These are phyloP conservation scores for Megaceryle alcyon DNA, from an alignment of 2,797 vertebrate genomes.

Conservation along the genomic window DNA sequence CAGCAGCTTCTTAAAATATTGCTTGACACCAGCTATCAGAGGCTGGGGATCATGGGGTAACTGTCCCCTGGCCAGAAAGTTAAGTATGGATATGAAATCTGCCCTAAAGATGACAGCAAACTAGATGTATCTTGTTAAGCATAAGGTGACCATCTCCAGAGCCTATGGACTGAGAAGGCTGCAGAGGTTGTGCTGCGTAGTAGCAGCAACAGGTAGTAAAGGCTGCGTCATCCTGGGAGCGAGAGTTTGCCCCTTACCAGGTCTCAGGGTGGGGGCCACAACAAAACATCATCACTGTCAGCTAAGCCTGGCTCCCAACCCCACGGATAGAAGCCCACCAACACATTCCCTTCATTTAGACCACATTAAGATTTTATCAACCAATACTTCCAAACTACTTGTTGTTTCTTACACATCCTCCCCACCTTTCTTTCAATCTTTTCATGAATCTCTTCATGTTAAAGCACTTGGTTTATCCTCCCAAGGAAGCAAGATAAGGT, in stretches of 20 bases:
- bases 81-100: background rate
- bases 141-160: background rate
- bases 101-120: background rate
- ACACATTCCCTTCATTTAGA: background rate
- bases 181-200: background rate
- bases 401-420: background rate
- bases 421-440: background rate
- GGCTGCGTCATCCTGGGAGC: accelerated
- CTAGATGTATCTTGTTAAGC: background rate
- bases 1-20: background rate
- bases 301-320: background rate
- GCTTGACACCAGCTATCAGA: background rate
- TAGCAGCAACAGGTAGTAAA: background rate
- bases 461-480: conserved; percentile 1
- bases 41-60: background rate
- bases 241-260: background rate
- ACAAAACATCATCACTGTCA: background rate
- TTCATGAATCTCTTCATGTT: background rate
- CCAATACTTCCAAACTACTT: background rate
- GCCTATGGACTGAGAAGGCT: background rate
- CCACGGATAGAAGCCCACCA: background rate
- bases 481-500: background rate
- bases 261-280: background rate
- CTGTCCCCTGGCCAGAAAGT: background rate
- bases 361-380: background rate